Conservation (phyloP, 2,113 vertebrate genomes). For the Oryzias javanicus region DNA sequence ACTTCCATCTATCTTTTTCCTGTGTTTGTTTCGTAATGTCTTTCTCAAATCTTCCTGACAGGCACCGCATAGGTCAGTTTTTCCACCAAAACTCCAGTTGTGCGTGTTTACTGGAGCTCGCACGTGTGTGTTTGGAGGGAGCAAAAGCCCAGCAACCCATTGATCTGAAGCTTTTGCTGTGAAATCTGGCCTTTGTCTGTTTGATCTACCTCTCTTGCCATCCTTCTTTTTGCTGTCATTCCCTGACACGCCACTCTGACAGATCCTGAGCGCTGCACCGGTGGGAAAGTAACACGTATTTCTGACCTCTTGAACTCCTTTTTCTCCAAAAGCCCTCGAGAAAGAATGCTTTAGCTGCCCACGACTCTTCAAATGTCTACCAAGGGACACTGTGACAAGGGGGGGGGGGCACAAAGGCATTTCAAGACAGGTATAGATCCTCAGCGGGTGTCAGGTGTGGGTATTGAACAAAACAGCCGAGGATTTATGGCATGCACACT, state of each 20-base stretch:
- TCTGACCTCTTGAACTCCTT: slow-evolving; percentile 75
- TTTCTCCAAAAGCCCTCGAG: slow-evolving; percentile 63
- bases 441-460: slow-evolving; percentile 63
- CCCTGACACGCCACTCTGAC: slow-evolving; percentile 71
- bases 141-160: slow-evolving; percentile 60
- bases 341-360: slow-evolving; percentile 68
- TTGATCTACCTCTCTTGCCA: slow-evolving; percentile 60
- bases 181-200: slow-evolving; percentile 72
- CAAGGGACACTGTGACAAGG: slow-evolving; percentile 65
- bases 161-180: slow-evolving; percentile 68
- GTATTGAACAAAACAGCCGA: slow-evolving; percentile 65
- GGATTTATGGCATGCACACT: slow-evolving; percentile 66
- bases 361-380: slow-evolving; percentile 70
- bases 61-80: slow-evolving; percentile 58
- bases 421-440: slow-evolving; percentile 73
- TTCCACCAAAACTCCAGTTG: slow-evolving; percentile 38
- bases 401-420: slow-evolving; percentile 51
- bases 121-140: slow-evolving; percentile 15
- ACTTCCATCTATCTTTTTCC: slow-evolving; percentile 19
- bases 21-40: slow-evolving; percentile 34
- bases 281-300: slow-evolving; percentile 71
- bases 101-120: slow-evolving; percentile 14
- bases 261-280: slow-evolving; percentile 64
- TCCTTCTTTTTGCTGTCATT: slow-evolving; percentile 71
- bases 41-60: slow-evolving; percentile 43